Base-by-base conservation (phyloP, 1,140 invertebrate species). In the Trissolcus basalis region DNA sequence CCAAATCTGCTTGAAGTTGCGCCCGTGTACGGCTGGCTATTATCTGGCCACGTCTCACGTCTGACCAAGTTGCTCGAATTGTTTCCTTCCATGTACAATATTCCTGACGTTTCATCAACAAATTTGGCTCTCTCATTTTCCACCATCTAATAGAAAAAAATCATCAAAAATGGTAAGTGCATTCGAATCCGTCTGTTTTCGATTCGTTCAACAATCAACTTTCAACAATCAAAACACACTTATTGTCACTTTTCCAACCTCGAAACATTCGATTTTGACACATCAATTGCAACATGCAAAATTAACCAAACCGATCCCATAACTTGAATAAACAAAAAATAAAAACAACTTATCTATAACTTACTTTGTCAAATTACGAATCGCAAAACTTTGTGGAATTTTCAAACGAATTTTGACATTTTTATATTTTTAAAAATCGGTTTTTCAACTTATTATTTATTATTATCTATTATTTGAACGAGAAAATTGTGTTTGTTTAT, bases 41-140 rank as follows among this genome's bases (percentile, higher is more conserved):
- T 39, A 39, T 39, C n/a, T 39, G 9, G 36, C 36, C 36, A 39
- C 36, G 36, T 39, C 36, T 39, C 36, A 39, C 36, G 36, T 39
- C 9, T 39, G 36, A 39, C n/a, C 36, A 9, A 39, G n/a, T n/a
- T 39, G 36, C n/a, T 39, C n/a, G 9, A 39, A 4, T 39, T n/a
- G 36, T 39, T 39, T 39, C 36, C 9, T n/a, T 39, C n/a, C 36
- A 39, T 39, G 36, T 39, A 39, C 36, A 39, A 39, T 39, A 39
- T 39, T 39, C 36, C n/a, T 9, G n/a, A 9, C n/a, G 9, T 39
- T 39, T 39, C n/a, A 39, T 9, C n/a, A 39, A 39, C 36, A 11
- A 39, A 39, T 39, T 39, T n/a, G 36, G 19, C 1, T 27, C 19
- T 39, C 9, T n/a, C 36, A 39, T 11, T 39, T 39, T 9, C 9